Conservation (phyloP, 2,113 vertebrate species). For the Muntiacus reevesi region DNA sequence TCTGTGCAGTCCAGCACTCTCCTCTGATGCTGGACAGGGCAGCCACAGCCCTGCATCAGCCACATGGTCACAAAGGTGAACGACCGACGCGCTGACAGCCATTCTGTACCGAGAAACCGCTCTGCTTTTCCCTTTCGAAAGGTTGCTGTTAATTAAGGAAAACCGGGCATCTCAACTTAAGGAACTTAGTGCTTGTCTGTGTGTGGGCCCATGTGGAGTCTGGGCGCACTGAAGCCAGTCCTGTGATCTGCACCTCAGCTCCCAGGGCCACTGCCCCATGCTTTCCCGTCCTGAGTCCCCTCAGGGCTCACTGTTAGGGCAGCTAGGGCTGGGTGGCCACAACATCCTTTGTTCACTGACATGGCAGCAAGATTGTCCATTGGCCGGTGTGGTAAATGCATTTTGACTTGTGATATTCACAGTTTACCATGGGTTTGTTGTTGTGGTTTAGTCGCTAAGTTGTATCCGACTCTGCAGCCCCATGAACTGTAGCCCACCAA, state of each 20-base stretch:
- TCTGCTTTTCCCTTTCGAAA: background rate
- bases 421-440: background rate
- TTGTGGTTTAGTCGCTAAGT: background rate
- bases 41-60: background rate
- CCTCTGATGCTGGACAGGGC: background rate
- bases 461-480: background rate
- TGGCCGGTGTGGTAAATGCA: background rate
- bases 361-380: background rate
- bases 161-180: background rate
- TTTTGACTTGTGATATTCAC: background rate
- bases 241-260: background rate
- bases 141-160: background rate
- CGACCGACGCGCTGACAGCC: rapidly evolving
- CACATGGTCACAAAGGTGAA: background rate
- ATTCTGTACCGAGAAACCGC: background rate
- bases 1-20: background rate
- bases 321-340: background rate
- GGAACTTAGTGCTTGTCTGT: background rate
- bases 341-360: background rate
- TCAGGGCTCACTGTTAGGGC: background rate
- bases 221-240: background rate
- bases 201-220: background rate
- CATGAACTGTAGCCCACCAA: background rate
- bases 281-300: background rate
- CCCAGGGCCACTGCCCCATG: rapidly evolving